Conservation (phyloP, 2,888 invertebrate species). For the Cosmorhoe ocellata region DNA sequence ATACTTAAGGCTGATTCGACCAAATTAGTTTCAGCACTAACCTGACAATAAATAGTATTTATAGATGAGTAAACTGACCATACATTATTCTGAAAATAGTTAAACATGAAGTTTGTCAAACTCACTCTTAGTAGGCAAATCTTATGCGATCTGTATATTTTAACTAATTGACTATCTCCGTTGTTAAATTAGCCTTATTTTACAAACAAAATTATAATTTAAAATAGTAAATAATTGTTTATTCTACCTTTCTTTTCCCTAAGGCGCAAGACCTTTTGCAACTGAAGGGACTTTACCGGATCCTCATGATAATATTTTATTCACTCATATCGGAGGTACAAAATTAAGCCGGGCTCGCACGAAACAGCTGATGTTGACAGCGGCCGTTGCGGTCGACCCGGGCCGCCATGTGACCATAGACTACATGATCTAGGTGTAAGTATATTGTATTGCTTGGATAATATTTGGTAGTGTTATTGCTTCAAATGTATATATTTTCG, state of each 20-base stretch:
- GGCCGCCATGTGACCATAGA: slow-evolving; percentile 42
- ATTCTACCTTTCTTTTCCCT: slow-evolving; percentile 19
- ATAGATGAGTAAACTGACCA: too few species aligned
- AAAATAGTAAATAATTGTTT: slow-evolving; percentile 13
- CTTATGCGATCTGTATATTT: too few species aligned
- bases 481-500: not conserved
- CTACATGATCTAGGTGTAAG: slow-evolving; percentile 32
- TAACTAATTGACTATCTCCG: too few species aligned
- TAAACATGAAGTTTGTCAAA: too few species aligned
- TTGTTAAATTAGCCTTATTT: too few species aligned
- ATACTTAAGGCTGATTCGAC: too few species aligned
- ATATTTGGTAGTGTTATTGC: slow-evolving; percentile 11
- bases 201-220: not conserved
- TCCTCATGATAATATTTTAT: slow-evolving; percentile 29
- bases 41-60: too few species aligned
- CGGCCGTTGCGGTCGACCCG: slow-evolving; percentile 58
- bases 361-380: slow-evolving; percentile 68
- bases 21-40: too few species aligned
- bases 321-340: slow-evolving; percentile 24
- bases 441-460: slow-evolving; percentile 13
- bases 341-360: slow-evolving; percentile 39
- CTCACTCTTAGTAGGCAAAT: too few species aligned
- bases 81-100: too few species aligned
- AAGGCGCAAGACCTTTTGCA: slow-evolving; percentile 17
- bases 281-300: slow-evolving; percentile 14